These are phyloP conservation scores for Anneissia japonica DNA, from an alignment of 35 echinoderm and acorn worm genomes.

Conservation along the genomic window DNA sequence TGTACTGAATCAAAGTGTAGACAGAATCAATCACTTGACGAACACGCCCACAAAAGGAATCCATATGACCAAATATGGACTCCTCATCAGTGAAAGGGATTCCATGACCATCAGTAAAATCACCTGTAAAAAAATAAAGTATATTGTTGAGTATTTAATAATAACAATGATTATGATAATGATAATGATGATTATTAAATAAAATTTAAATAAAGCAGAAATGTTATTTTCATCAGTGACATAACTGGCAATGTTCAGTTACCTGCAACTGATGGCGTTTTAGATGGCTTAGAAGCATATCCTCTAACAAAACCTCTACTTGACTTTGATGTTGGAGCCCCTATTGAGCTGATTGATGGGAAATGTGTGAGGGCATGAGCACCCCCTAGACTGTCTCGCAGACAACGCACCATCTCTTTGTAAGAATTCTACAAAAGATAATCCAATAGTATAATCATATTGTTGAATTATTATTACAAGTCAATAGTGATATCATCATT, in stretches of 20 bases:
- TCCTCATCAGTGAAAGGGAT: constrained; percentile 92
- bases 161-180: no score
- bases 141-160: no score
- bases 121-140: constrained; percentile 43
- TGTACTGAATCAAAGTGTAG: constrained; percentile 84
- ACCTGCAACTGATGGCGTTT: constrained; percentile 90
- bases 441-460: background rate
- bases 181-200: no score
- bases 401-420: constrained; percentile 74
- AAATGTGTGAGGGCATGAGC: constrained; percentile 84
- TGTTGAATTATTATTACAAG: background rate
- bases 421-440: constrained; percentile 63
- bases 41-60: constrained; percentile 76
- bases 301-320: constrained; percentile 45
- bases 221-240: no score
- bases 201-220: no score
- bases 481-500: background rate
- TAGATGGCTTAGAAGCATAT: constrained; percentile 59
- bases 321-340: constrained; percentile 37
- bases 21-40: constrained; percentile 75
- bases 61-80: constrained; percentile 95
- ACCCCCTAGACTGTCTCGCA: constrained; percentile 88
- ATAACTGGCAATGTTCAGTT: background rate
- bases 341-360: constrained; percentile 94
- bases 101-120: constrained; percentile 72